Evolutionary conservation across 2,888 invertebrate species (phyloP), one percentile per base, ranked within the genome.

Genomic region (Leucophenga montana): DNA sequence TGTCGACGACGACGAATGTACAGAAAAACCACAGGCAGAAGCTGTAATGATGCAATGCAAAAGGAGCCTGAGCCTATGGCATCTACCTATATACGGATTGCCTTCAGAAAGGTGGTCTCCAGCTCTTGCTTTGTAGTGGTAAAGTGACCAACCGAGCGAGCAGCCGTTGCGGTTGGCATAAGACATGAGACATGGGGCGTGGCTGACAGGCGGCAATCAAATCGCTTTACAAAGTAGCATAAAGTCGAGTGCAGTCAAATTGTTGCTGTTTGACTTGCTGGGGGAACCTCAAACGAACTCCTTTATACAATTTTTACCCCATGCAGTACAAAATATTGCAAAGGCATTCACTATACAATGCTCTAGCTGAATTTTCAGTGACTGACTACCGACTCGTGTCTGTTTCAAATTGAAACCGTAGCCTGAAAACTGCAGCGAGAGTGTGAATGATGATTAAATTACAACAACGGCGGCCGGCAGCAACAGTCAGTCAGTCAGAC

Each of bases 361-460:
- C n/a, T n/a, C n/a, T n/a, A n/a, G n/a, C n/a, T n/a, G n/a, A n/a
- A n/a, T n/a, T n/a, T n/a, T n/a, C n/a, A n/a, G 18, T 54, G 18
- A 11, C 53, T 53, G 16, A 11, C 39, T 39, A 11, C 39, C 11
- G 39, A 39, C 39, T 39, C 39, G 39, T 39, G 39, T 39, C 11
- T 39, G 39, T 39, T 11, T 39, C 8, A 39, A 39, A 39, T 39
- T 39, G 54, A 54, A 54, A 54, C 22, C 18, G 11, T 20, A 22
- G 18, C 13, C n/a, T 54, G 22, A n/a, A n/a, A n/a, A n/a, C n/a
- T n/a, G n/a, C n/a, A 53, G 53, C 20, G 53, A 54, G 54, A 54
- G 54, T 54, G 54, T 22, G 54, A 22, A 54, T 54, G 54, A 54
- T 54, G 54, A 54, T 54, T 54, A 54, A 54, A 54, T 54, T 54